Conservation (phyloP, 1,140 invertebrate genomes). For the Aphaenogaster floridana region DNA sequence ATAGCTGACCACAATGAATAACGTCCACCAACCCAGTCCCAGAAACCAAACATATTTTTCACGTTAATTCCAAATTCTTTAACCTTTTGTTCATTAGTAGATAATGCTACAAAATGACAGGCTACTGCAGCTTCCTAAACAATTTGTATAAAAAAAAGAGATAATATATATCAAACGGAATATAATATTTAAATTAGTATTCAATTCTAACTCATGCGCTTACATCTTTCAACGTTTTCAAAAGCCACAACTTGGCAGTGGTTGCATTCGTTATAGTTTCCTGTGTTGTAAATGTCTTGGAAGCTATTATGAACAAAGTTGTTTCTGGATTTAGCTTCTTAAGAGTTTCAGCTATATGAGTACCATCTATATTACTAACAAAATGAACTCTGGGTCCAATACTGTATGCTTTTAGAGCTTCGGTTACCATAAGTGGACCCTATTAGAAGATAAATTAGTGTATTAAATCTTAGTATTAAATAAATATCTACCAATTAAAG, state of each 20-base stretch:
- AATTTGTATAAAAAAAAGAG: constrained; percentile 56
- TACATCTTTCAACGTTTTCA: constrained; percentile 95
- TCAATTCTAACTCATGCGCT: constrained; percentile 79
- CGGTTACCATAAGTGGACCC: constrained; percentile 99
- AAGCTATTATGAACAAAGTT: constrained; percentile 99
- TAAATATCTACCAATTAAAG: not conserved
- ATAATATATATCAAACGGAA: constrained; percentile 4
- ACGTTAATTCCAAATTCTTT: constrained; percentile 98
- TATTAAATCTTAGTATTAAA: constrained; percentile 25
- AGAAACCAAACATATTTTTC: constrained; percentile 99
- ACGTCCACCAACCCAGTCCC: constrained; percentile 99
- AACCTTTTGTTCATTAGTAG: constrained; percentile 97
- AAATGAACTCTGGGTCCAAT: constrained; percentile 97
- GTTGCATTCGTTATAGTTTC: constrained; percentile 99
- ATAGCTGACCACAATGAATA: constrained; percentile 99
- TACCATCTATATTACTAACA: constrained; percentile 99
- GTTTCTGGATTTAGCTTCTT: constrained; percentile 97
- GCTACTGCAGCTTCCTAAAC: constrained; percentile 93
- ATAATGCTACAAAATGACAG: constrained; percentile 99
- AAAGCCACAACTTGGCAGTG: constrained; percentile 98
- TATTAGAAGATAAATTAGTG: constrained; percentile 80
- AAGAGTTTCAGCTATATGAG: constrained; percentile 97
- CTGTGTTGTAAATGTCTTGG: constrained; percentile 99
- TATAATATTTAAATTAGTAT: not conserved
- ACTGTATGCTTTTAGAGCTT: constrained; percentile 97